A percentile compares a stretch with the other conserved stretches of the same genome.
These are phyloP conservation scores for Chamaetylas fuelleborni DNA, from an alignment of 2,113 vertebrate genomes.

Conservation along the genomic window DNA sequence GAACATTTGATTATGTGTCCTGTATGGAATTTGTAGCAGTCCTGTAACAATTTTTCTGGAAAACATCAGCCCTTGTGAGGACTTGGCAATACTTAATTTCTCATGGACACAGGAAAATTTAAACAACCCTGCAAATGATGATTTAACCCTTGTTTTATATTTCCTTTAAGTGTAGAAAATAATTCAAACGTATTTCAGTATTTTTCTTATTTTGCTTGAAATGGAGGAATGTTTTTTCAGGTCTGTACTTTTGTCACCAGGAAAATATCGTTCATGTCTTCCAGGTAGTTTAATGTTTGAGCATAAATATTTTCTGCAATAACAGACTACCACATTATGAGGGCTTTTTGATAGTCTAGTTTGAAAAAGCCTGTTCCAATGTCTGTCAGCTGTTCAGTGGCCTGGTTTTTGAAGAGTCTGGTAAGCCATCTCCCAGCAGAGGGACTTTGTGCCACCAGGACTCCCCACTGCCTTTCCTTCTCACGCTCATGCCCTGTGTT, in stretches of 20 bases:
- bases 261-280: not conserved
- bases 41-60: slow-evolving; percentile 23
- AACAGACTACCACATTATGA: not conserved
- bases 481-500: not conserved
- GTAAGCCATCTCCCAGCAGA: not conserved
- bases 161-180: not conserved
- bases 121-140: not conserved
- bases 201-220: not conserved
- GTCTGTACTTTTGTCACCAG: not conserved
- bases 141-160: slow-evolving; percentile 13
- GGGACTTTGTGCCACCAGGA: not conserved
- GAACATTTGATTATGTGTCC: not conserved
- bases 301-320: not conserved
- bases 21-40: slow-evolving; percentile 3
- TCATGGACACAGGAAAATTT: not conserved
- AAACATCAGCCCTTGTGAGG: not conserved
- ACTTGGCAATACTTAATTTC: not conserved
- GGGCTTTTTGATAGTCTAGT: not conserved
- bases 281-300: not conserved
- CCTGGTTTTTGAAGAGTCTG: not conserved
- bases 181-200: not conserved
- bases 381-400: not conserved
- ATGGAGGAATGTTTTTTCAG: not conserved
- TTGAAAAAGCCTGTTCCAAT: not conserved
- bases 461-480: fast-evolving